These are phyloP conservation scores for Watsonalla binaria DNA, from an alignment of 2,888 invertebrate species.

Conservation along the genomic window DNA sequence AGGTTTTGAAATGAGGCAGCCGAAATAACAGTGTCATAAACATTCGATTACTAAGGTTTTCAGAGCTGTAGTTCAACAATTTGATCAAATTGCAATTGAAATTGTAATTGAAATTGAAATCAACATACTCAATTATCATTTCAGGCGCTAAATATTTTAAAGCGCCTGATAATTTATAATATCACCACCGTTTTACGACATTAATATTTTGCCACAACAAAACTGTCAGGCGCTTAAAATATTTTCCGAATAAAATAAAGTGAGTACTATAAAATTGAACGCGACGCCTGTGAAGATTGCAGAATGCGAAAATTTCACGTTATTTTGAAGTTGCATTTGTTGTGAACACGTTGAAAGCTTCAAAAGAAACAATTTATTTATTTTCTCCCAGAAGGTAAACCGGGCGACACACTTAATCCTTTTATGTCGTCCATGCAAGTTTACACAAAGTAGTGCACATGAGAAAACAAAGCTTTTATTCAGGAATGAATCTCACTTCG, in stretches of 20 bases:
- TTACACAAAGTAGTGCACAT: constrained; percentile 18
- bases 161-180: constrained; percentile 17
- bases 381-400: constrained; percentile 22
- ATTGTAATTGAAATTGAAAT: too few species aligned
- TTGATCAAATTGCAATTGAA: too few species aligned
- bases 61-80: too few species aligned
- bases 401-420: constrained; percentile 12
- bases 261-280: constrained; percentile 12
- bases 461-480: constrained; percentile 13
- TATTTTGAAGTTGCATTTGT: constrained; percentile 21
- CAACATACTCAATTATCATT: too few species aligned
- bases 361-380: constrained; percentile 28
- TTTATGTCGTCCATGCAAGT: constrained; percentile 20
- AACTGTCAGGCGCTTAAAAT: constrained; percentile 19
- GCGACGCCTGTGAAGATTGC: constrained; percentile 6
- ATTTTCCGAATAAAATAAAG: background rate
- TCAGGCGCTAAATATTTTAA: background rate
- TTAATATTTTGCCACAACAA: constrained; percentile 16
- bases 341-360: constrained; percentile 27
- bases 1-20: too few species aligned
- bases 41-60: too few species aligned
- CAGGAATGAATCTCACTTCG: constrained; percentile 1
- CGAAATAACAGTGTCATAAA: too few species aligned
- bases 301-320: constrained; percentile 14
- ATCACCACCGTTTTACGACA: constrained; percentile 17